Base-by-base conservation (phyloP, 2,888 invertebrate species). In the Euphydryas editha region DNA sequence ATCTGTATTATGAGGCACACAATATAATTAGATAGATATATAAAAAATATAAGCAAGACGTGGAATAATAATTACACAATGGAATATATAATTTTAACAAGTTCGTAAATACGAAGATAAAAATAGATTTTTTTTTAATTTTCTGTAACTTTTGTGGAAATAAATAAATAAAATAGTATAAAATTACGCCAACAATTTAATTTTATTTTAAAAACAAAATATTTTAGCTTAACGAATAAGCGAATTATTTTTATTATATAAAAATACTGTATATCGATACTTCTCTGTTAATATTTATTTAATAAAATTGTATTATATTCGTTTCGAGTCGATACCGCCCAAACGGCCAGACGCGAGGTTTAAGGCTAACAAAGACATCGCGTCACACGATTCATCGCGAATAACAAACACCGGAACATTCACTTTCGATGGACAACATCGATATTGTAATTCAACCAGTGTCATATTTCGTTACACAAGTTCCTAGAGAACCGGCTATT, bases 381-480 rank as follows among this genome's bases (percentile, higher is more conserved):
- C 86, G 88, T 87, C 86, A 86, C 78, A 74, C 78, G 77, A 81
- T 77, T 75, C 80, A 80, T 75, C 77, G 82, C 81, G 88, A 88
- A 89, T 90, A 86, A 85, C 84, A 90, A 91, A 86, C 85, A 86
- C 81, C 84, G 84, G 85, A 85, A 86, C 88, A 81, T 88, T 92
- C 91, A 88, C 92, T 92, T 92, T 92, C 92, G 81, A 85, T 81
- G 81, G 82, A 78, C 77, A 78, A 82, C 80, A 81, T 80, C 76
- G 79, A 81, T 80, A 80, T 80, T 79, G 81, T 79, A 78, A 81
- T 80, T 78, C 75, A 73, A 77, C 69, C 69, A 72, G 72, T 67
- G 74, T 78, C 78, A 79, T 75, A 78, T 78, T 74, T 75, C 71
- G 30, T 59, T 54, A 59, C 18, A 67, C 59, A 67, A 59, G 46